phyloP scores from a whole-genome alignment of 2,797 vertebrate genomes.

The Acipenser oxyrinchus region DNA sequence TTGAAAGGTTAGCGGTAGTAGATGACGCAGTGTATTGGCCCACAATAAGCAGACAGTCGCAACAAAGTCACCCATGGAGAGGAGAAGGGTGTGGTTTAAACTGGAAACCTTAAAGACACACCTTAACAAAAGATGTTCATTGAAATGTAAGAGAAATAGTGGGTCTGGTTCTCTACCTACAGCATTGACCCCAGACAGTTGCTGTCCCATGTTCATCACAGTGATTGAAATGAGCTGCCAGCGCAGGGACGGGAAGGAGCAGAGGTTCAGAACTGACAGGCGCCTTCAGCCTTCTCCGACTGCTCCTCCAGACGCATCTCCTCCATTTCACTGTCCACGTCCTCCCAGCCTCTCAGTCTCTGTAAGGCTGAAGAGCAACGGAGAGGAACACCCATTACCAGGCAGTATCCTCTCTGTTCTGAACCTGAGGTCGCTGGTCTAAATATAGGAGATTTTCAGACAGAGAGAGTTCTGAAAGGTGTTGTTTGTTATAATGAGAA shows the following conservation, averaged over 20 bases:
- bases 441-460: no score
- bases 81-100: not conserved
- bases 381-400: no score
- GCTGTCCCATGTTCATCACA: constrained; percentile 81
- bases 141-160: not conserved
- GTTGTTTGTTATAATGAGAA: no score
- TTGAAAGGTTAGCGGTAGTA: no score
- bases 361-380: constrained; percentile 52
- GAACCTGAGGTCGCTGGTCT: no score
- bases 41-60: no score
- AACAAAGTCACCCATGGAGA: no score
- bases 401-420: no score
- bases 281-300: constrained; percentile 67
- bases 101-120: not conserved
- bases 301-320: constrained; percentile 75
- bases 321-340: constrained; percentile 65
- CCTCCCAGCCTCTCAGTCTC: constrained; percentile 60
- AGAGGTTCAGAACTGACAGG: constrained; percentile 59
- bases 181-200: constrained; percentile 84
- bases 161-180: constrained; percentile 38
- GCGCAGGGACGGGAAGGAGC: constrained; percentile 63
- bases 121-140: not conserved
- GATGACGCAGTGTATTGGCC: no score
- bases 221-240: constrained; percentile 83
- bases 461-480: constrained; percentile 17